Evolutionary conservation across 2,113 vertebrate genomes (phyloP), one percentile per base, ranked within the genome.

Genomic region (Pogonocichla stellata): DNA sequence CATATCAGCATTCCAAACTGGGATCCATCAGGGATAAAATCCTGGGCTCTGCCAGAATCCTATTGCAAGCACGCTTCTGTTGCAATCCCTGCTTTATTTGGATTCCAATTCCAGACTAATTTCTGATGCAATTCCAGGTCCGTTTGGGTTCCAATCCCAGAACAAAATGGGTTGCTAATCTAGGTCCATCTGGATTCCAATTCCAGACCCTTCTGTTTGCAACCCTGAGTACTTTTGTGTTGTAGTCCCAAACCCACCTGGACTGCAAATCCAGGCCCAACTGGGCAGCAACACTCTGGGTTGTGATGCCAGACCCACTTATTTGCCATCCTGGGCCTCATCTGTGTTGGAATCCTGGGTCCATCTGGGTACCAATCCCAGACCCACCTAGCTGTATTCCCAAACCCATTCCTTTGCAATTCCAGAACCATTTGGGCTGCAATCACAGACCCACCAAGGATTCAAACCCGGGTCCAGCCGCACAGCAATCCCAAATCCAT

Each of bases 261-360:
- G 20, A 14, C 0, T 47, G 70, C n/a, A 54, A 31, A 40, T 34
- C 48, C 40, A 62, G 56, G n/a, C 29, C 42, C 40, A 79, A 2
- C 4, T 34, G 57, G 24, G 22, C 58, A 43, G 58, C 36, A 72
- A 0, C 28, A 26, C 22, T 36, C 7, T 3, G 43, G 22, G 25
- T 9, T 20, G n/a, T 0, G 0, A 4, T 23, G 34, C 72, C 28
- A 33, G n/a, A 13, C 8, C 26, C 17, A 1, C 6, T 8, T 6
- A n/a, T 28, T 16, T 36, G 29, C 45, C 19, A 24, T 18, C 17
- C 47, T 38, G 47, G 14, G 7, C 10, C 24, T 22, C 23, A 28
- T 6, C 10, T 31, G 10, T 13, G 29, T 7, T 60, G 16, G 12
- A 61, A 43, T 50, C 34, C 33, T 20, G 3, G 19, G 14, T 3